These are phyloP conservation scores for Enteromius thamalakanensis DNA, from an alignment of 2,797 vertebrate species.

Conservation along the genomic window DNA sequence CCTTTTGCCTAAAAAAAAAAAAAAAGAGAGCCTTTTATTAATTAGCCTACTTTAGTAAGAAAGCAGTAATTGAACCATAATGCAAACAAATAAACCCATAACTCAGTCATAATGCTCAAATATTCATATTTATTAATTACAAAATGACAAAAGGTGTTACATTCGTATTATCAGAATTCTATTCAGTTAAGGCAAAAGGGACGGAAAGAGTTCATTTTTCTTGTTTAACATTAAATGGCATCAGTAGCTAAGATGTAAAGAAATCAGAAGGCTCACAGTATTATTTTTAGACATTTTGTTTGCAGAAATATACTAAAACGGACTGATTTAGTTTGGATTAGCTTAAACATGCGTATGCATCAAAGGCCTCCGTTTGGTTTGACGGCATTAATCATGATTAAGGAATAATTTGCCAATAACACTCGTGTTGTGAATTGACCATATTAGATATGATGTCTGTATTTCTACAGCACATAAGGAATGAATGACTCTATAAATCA, in stretches of 20 bases:
- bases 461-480: not conserved
- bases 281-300: not conserved
- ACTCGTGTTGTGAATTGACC: not conserved
- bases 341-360: not conserved
- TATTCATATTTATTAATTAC: constrained; percentile 32
- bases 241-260: not conserved
- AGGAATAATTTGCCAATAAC: not conserved
- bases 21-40: no score
- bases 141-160: constrained; percentile 14
- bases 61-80: no score
- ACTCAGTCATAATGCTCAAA: not conserved
- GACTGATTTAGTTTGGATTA: not conserved
- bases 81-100: not conserved
- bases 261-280: not conserved
- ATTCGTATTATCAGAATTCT: not conserved
- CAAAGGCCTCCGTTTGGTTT: constrained; percentile 2
- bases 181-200: constrained; percentile 35
- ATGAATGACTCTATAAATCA: constrained; percentile 11
- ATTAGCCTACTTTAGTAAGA: no score
- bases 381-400: not conserved
- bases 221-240: not conserved
- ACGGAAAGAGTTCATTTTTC: not conserved
- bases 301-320: not conserved
- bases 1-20: no score
- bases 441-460: constrained; percentile 1